Evolutionary conservation across 2,113 vertebrate species (phyloP).

Genomic region (Pelecanus crispus): DNA sequence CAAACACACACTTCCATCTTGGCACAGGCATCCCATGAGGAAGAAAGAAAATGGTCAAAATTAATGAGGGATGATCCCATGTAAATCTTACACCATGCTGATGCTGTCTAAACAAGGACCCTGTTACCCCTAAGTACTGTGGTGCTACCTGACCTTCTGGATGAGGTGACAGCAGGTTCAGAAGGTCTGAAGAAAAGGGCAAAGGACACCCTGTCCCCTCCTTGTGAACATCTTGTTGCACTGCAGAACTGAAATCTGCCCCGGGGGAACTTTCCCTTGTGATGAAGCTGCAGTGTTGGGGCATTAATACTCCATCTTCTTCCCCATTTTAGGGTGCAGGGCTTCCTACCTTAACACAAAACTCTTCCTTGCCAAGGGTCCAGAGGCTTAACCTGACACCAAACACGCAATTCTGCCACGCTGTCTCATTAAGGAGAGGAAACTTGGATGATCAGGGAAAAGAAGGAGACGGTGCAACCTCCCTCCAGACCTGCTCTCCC

Average conservation of each 20-base stretch:
- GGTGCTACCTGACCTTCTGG: background rate
- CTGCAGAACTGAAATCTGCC: background rate
- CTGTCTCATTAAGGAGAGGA: background rate
- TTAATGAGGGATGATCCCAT: background rate
- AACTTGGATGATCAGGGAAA: background rate
- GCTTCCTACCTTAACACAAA: background rate
- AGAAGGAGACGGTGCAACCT: background rate
- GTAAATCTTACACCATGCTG: background rate
- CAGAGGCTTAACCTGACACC: background rate
- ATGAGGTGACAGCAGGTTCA: background rate
- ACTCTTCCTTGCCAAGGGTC: background rate
- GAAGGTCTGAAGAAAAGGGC: background rate
- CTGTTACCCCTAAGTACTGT: background rate
- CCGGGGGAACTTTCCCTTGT: background rate
- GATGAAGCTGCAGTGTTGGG: background rate
- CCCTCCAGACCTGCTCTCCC: background rate
- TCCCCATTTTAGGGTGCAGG: background rate
- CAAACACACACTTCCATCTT: background rate
- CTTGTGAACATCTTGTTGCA: background rate
- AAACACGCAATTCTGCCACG: background rate
- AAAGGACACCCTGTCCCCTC: background rate
- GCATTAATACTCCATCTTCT: background rate
- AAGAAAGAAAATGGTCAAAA: background rate
- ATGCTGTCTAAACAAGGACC: background rate
- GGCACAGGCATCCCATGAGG: background rate